Evolutionary conservation across 2,888 invertebrate species (phyloP), one percentile per base, ranked within the genome.

Genomic region (Drosophila cracens): DNA sequence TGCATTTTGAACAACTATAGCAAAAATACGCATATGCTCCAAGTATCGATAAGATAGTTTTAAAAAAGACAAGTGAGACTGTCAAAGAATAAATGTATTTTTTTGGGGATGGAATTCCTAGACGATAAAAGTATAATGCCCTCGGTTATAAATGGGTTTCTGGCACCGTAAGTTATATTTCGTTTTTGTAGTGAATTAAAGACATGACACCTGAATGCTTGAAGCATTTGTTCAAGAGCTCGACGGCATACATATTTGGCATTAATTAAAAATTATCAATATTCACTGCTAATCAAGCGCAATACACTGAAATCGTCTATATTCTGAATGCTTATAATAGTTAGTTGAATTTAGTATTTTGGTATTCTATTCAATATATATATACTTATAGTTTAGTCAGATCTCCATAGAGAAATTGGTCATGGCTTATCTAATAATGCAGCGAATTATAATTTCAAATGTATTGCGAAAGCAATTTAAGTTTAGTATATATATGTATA

Each of bases 181-280:
- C 1, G 21, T 49, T 49, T 18, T 18, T n/a, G 49, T 6, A 29
- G 49, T 27, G 38, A 38, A 63, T 16, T 18, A 27, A 16, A 16
- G 16, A 16, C 8, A 46, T 46, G 46, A 13, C 27, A 51, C 6
- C 40, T 31, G 64, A 34, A 64, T 64, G 65, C 52, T 40, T 49
- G 31, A 2, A 16, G n/a, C 33, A 62, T 16, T 8, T 51, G 6
- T 27, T 25, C 18, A 38, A 65, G 40, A 33, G 33, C 13, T 51
- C n/a, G 51, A 40, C 31, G 33, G 11, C 27, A 11, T 51, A 6
- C 16, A 34, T 65, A 33, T 64, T 49, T 38, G 38, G 21, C 38
- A 64, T 65, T 49, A 25, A 33, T 63, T 38, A 8, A 38, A 33
- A 18, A 33, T 64, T 40, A 64, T 43, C 49, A 65, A 65, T 65